Conservation (phyloP, 2,113 vertebrate species). For the Myotis lucifugus region DNA sequence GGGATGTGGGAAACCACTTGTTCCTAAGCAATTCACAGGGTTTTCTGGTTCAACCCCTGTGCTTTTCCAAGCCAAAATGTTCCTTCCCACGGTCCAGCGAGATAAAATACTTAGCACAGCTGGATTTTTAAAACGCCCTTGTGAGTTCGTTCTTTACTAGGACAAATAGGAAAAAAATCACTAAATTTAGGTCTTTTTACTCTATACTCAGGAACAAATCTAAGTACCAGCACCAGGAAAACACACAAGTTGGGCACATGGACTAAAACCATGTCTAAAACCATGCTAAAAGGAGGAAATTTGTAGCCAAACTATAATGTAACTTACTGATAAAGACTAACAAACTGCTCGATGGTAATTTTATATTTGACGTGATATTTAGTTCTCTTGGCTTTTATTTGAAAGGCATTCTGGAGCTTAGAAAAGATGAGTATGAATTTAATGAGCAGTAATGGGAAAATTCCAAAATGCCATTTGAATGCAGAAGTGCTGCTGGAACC, state of each 20-base stretch:
- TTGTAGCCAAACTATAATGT: neutral
- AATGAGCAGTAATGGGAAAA: neutral
- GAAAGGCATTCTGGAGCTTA: neutral
- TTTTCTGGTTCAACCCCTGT: constrained; percentile 8
- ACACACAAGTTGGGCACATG: neutral
- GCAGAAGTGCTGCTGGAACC: neutral
- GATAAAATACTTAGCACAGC: constrained; percentile 17
- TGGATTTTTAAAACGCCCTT: constrained; percentile 26
- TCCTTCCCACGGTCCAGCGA: constrained; percentile 2
- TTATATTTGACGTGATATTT: neutral
- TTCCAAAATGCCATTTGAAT: neutral
- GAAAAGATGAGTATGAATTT: neutral
- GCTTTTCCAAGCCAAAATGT: constrained; percentile 9
- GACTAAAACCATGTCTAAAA: neutral
- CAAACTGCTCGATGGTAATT: neutral
- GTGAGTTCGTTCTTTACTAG: constrained; percentile 46
- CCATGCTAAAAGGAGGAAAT: neutral
- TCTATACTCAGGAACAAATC: neutral
- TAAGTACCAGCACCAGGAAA: neutral
- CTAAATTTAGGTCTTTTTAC: neutral
- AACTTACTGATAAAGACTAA: neutral
- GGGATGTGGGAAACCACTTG: neutral
- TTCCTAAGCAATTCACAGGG: neutral
- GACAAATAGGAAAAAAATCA: neutral
- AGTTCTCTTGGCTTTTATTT: neutral